Evolutionary conservation across 2,113 vertebrate genomes (phyloP), one percentile per base, ranked within the genome.

Genomic region (Tyto alba): DNA sequence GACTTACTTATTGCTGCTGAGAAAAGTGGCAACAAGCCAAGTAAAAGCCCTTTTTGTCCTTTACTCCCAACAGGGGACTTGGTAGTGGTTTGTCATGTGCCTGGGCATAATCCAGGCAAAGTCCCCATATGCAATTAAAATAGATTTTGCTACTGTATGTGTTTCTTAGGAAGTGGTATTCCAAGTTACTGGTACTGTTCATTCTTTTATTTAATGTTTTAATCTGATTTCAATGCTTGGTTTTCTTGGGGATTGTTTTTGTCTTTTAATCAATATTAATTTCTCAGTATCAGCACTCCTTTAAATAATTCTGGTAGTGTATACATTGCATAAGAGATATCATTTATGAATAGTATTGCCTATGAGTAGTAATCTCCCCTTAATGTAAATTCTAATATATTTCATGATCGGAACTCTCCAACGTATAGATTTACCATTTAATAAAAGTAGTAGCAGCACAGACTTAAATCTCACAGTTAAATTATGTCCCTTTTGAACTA

Each of bases 41-140:
- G n/a, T 74, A 77, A 94, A 95, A 87, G 69, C 72, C 92, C 73
- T 80, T 95, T 92, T 81, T 92, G 91, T 95, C 76, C 60, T 94
- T 96, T 71, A 72, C 60, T 92, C 73, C 91, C 84, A 75, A 75
- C 87, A 74, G 89, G 77, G 60, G 40, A 91, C 84, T 91, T 85
- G 66, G 80, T 75, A 78, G 71, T 67, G 50, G 69, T 74, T 88
- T 95, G 89, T 95, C 96, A 87, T 91, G 73, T 89, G 89, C 60
- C 80, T 81, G 77, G 60, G 60, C 57, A 85, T 48, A 93, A 96
- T 87, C 75, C 89, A 95, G 43, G 36, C 80, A 89, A 93, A 84
- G 86, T 74, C 89, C 38, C 36, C 56, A 43, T 72, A 56, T 36
- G 80, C 74, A 94, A 88, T 90, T 85, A 92, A 95, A 96, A 86